Conservation (phyloP, 2,797 vertebrate genomes). For the Acipenser ruthenus region DNA sequence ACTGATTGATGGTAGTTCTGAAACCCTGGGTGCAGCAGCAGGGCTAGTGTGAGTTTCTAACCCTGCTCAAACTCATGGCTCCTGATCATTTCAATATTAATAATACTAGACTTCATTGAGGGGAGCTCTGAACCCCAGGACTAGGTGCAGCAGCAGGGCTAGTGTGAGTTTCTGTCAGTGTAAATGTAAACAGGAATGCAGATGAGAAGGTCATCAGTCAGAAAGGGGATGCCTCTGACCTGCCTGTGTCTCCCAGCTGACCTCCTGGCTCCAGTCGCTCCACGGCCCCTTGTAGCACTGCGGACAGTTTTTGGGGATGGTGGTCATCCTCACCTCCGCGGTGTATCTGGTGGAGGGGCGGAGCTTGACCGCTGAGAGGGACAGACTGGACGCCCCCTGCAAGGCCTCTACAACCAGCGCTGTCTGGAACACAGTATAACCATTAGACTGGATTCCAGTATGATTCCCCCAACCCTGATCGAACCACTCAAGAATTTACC, state of each 20-base stretch:
- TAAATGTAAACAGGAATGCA: too few relatives aligned
- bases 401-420: background rate
- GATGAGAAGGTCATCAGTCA: background rate
- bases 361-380: constrained; percentile 32
- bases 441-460: too few relatives aligned
- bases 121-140: too few relatives aligned
- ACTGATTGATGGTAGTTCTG: too few relatives aligned
- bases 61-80: too few relatives aligned
- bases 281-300: constrained; percentile 20
- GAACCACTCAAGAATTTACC: constrained; percentile 11
- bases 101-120: too few relatives aligned
- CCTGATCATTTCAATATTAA: too few relatives aligned
- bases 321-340: constrained; percentile 21
- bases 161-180: too few relatives aligned
- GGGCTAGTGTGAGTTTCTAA: too few relatives aligned
- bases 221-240: constrained; percentile 13
- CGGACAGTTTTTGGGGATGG: background rate
- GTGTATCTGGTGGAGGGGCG: constrained; percentile 13
- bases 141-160: too few relatives aligned
- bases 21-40: too few relatives aligned
- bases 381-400: background rate
- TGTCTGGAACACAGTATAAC: constrained; percentile 10
- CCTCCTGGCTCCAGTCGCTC: constrained; percentile 21
- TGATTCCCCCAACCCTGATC: too few relatives aligned
- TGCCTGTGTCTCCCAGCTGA: constrained; percentile 23